A percentile compares a stretch with the other conserved stretches of the same genome.
These are phyloP conservation scores for Brenthis daphne DNA, from an alignment of 2,888 invertebrate genomes.

Conservation along the genomic window DNA sequence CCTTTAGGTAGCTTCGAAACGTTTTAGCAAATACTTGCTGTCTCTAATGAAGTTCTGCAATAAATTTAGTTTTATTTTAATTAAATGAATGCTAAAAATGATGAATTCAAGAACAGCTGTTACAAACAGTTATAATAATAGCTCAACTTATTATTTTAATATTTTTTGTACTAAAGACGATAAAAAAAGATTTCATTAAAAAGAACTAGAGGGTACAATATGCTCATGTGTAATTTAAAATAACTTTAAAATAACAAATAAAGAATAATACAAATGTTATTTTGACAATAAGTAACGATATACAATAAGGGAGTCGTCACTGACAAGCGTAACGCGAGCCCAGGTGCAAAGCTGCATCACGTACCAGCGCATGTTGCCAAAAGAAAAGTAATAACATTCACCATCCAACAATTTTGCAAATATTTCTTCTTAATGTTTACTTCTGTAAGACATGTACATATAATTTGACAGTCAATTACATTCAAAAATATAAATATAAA, in stretches of 20 bases:
- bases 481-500: too few species aligned
- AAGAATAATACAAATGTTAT: neutral
- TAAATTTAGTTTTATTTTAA: neutral
- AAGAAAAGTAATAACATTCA: constrained; percentile 34
- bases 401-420: constrained; percentile 34
- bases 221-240: neutral
- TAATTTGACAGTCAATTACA: too few species aligned
- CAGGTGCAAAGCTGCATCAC: constrained; percentile 63
- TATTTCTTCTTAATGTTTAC: constrained; percentile 29
- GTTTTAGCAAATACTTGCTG: neutral
- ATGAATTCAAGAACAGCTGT: too few species aligned
- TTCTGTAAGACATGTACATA: constrained; percentile 17
- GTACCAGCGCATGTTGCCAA: constrained; percentile 43
- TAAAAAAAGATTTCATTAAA: neutral
- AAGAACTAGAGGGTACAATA: neutral
- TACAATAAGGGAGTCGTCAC: constrained; percentile 39
- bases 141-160: too few species aligned
- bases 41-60: constrained; percentile 7
- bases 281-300: constrained; percentile 32
- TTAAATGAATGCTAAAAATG: neutral
- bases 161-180: neutral
- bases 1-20: neutral
- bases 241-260: neutral
- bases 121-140: too few species aligned
- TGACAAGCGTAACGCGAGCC: constrained; percentile 45